These are phyloP conservation scores for Cotesia glomerata DNA, from an alignment of 1,140 invertebrate genomes.

Conservation along the genomic window DNA sequence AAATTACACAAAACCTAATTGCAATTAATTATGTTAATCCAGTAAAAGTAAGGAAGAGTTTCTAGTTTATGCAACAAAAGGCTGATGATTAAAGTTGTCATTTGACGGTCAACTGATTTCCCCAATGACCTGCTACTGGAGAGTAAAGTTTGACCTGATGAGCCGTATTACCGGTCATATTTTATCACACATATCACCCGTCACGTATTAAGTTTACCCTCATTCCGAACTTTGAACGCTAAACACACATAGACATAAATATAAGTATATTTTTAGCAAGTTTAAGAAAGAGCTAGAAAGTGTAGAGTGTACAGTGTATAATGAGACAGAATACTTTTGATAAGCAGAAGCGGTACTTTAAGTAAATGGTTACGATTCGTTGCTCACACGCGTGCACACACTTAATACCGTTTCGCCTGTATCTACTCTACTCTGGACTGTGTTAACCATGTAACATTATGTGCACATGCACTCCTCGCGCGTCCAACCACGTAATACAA, in stretches of 20 bases:
- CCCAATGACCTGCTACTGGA: not conserved
- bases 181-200: not conserved
- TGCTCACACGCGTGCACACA: slow-evolving; percentile 14
- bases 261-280: too few relatives aligned
- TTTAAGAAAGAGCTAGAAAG: too few relatives aligned
- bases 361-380: slow-evolving; percentile 28
- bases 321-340: slow-evolving; percentile 14
- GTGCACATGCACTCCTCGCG: not conserved
- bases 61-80: not conserved
- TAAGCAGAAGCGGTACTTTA: slow-evolving; percentile 32
- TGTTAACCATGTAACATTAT: not conserved
- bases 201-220: slow-evolving; percentile 30
- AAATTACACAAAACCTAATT: too few relatives aligned
- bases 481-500: slow-evolving; percentile 30
- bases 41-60: not conserved
- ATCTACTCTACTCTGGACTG: too few relatives aligned
- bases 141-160: slow-evolving; percentile 2
- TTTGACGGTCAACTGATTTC: not conserved
- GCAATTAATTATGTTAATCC: too few relatives aligned
- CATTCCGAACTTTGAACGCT: slow-evolving; percentile 14
- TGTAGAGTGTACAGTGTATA: too few relatives aligned
- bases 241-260: too few relatives aligned
- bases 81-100: not conserved
- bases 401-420: slow-evolving; percentile 1
- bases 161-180: too few relatives aligned